Conservation (phyloP, 2,113 vertebrate species). For the Hucho hucho region DNA sequence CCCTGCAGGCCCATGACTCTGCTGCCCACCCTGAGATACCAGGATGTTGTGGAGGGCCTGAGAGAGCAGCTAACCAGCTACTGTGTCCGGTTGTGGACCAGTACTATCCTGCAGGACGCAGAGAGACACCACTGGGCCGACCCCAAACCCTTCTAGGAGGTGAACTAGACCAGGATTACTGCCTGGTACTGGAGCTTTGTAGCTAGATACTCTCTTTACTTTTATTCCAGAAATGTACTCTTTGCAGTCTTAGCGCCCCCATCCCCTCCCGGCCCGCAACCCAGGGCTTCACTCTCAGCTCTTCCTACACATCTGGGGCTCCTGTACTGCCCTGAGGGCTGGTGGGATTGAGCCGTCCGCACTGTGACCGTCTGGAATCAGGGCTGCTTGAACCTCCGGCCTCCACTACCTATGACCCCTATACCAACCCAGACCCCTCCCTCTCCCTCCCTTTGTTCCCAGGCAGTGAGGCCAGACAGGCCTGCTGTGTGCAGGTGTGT, state of each 20-base stretch:
- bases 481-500: conserved; percentile 57
- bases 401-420: conserved; percentile 67
- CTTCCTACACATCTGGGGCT: conserved; percentile 72
- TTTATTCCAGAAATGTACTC: conserved; percentile 33
- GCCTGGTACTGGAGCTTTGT: no score
- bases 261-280: conserved; percentile 48
- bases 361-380: conserved; percentile 71
- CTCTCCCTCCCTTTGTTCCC: conserved; percentile 56
- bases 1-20: conserved; percentile 81
- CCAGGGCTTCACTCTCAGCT: conserved; percentile 58
- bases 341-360: conserved; percentile 67
- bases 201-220: conserved; percentile 51
- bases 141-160: conserved; percentile 94
- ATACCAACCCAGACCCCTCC: conserved; percentile 66
- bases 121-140: conserved; percentile 94
- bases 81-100: conserved; percentile 85
- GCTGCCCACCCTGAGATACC: conserved; percentile 83
- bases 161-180: conserved; percentile 35
- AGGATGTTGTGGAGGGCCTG: conserved; percentile 79
- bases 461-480: conserved; percentile 73
- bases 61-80: conserved; percentile 86
- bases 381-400: conserved; percentile 57
- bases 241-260: background rate
- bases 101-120: conserved; percentile 89
- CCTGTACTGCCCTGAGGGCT: conserved; percentile 69